Evolutionary conservation across 2,888 invertebrate species (phyloP).

Genomic region (Lacanobia oleracea): DNA sequence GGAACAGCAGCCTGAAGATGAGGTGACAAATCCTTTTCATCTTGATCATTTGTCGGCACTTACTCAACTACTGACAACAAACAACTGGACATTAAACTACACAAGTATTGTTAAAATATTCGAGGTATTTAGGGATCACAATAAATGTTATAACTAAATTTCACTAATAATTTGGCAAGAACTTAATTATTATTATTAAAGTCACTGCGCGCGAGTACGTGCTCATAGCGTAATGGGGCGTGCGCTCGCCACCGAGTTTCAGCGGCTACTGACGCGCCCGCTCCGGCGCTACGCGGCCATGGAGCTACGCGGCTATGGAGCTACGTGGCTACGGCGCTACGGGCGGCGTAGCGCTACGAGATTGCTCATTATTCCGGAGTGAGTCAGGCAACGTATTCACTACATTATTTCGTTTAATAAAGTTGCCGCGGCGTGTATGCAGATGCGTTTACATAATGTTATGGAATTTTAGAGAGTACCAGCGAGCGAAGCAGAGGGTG

Average conservation of each 20-base stretch:
- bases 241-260: slow-evolving; percentile 65
- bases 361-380: slow-evolving; percentile 78
- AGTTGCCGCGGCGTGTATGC: slow-evolving; percentile 74
- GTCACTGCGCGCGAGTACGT: slow-evolving; percentile 29
- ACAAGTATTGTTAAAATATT: slow-evolving; percentile 58
- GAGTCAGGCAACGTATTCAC: slow-evolving; percentile 74
- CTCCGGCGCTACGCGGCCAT: slow-evolving; percentile 20
- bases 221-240: slow-evolving; percentile 60
- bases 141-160: slow-evolving; percentile 39
- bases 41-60: slow-evolving; percentile 76
- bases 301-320: slow-evolving; percentile 28
- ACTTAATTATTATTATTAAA: slow-evolving; percentile 19
- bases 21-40: slow-evolving; percentile 88
- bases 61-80: slow-evolving; percentile 52
- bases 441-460: slow-evolving; percentile 77
- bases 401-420: slow-evolving; percentile 84
- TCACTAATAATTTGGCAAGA: slow-evolving; percentile 30
- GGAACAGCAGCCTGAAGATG: slow-evolving; percentile 83
- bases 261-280: slow-evolving; percentile 65
- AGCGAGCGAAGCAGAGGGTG: slow-evolving; percentile 18
- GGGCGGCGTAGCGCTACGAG: slow-evolving; percentile 73
- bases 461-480: slow-evolving; percentile 65
- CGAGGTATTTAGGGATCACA: slow-evolving; percentile 63
- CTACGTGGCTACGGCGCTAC: slow-evolving; percentile 53
- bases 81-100: slow-evolving; percentile 58